Percentiles rank a stretch among this genome's conserved stretches.
Evolutionary conservation across 2,888 invertebrate genomes (phyloP).

Genomic region (Tryphoninae sp.): DNA sequence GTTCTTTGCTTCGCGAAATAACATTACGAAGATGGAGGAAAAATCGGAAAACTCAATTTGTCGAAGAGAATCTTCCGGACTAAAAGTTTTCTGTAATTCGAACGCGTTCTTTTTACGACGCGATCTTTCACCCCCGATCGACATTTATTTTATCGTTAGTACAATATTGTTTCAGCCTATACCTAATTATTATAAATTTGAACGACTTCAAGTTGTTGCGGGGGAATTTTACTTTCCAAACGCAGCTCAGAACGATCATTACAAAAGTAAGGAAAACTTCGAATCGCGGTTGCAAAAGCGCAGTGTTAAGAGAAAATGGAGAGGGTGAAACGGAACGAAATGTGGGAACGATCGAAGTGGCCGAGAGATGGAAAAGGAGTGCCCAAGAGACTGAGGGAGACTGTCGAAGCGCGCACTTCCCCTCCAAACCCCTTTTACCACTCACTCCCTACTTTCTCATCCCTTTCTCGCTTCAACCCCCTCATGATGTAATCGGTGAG

Average conservation of each 20-base stretch:
- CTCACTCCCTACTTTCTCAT: constrained; percentile 23
- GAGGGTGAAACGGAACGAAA: constrained; percentile 22
- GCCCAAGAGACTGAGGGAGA: constrained; percentile 55
- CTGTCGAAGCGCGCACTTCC: constrained; percentile 60
- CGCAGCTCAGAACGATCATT: neutral
- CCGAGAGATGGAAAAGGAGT: constrained; percentile 57
- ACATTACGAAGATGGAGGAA: neutral
- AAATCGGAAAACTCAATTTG: neutral
- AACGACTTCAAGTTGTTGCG: too few relatives aligned
- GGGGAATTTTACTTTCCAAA: neutral
- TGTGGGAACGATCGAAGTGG: constrained; percentile 45
- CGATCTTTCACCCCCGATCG: too few relatives aligned
- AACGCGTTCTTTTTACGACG: too few relatives aligned
- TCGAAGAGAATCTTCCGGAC: neutral
- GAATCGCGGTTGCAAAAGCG: constrained; percentile 12
- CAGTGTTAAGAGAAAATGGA: neutral
- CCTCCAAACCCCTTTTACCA: neutral
- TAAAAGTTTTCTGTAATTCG: too few relatives aligned
- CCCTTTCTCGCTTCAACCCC: constrained; percentile 22
- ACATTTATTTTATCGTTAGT: too few relatives aligned
- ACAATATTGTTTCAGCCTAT: too few relatives aligned
- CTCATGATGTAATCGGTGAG: constrained; percentile 69
- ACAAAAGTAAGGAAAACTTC: neutral
- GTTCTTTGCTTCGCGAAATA: constrained; percentile 3
- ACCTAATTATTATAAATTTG: too few relatives aligned